Evolutionary conservation across 2,888 invertebrate genomes (phyloP).

Genomic region (Rhopalosiphum nymphaeae): DNA sequence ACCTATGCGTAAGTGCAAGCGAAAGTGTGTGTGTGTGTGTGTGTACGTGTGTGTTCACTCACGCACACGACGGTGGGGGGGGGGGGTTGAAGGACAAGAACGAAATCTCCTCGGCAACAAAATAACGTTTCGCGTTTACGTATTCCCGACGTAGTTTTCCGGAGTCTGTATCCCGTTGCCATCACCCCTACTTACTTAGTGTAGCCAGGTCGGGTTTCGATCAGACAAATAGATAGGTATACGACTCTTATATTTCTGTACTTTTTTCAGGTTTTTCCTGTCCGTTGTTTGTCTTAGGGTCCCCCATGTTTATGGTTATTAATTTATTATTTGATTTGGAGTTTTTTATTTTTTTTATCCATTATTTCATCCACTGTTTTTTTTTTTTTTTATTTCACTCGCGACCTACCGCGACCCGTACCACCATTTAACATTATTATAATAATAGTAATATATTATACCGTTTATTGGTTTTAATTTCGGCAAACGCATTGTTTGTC

Average conservation of each 20-base stretch:
- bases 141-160: constrained; percentile 17
- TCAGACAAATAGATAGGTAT: not conserved
- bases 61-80: not conserved
- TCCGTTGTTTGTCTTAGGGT: not conserved
- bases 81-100: not conserved
- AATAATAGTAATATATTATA: constrained; percentile 16
- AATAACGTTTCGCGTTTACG: constrained; percentile 46
- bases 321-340: constrained; percentile 16
- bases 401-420: not conserved
- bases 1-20: not conserved
- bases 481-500: constrained; percentile 43
- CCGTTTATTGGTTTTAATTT: constrained; percentile 52
- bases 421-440: not conserved
- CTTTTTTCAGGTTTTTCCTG: not conserved
- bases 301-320: constrained; percentile 17
- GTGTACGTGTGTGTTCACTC: not conserved
- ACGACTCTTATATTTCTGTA: not conserved
- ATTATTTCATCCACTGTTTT: not conserved
- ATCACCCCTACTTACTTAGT: not conserved
- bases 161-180: not conserved
- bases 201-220: not conserved
- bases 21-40: not conserved
- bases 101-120: constrained; percentile 36
- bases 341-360: not conserved
- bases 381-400: not conserved